Conservation (phyloP, 2,113 vertebrate species). For the Osmerus eperlanus region DNA sequence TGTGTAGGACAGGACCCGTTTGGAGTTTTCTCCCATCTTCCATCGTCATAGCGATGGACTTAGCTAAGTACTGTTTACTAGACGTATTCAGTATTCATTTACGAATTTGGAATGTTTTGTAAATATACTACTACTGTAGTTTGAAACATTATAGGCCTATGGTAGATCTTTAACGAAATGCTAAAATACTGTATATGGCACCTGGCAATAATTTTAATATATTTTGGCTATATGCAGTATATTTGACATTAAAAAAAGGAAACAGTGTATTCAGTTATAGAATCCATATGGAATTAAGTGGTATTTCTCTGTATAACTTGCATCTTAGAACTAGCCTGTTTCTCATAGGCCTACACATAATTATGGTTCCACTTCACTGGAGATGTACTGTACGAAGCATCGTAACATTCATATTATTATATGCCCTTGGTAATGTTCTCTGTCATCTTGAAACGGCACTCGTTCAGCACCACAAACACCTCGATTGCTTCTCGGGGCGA, state of each 20-base stretch:
- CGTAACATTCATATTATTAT: neutral
- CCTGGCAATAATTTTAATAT: slow-evolving; percentile 43
- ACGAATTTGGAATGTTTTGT: slow-evolving; percentile 4
- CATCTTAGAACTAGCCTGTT: neutral
- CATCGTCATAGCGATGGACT: too few species aligned
- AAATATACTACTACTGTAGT: slow-evolving; percentile 4
- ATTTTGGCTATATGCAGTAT: slow-evolving; percentile 37
- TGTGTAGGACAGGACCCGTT: too few species aligned
- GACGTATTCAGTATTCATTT: too few species aligned
- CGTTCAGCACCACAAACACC: neutral
- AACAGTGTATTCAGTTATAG: neutral
- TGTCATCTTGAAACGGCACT: neutral
- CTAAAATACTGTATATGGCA: slow-evolving; percentile 16
- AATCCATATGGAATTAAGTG: neutral
- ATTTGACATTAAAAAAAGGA: slow-evolving; percentile 16
- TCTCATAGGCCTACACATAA: neutral
- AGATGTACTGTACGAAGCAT: neutral
- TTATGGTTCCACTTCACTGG: neutral
- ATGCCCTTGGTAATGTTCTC: neutral
- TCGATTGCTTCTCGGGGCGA: slow-evolving; percentile 1
- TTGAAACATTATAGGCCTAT: neutral
- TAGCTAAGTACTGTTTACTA: too few species aligned
- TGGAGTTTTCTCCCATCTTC: too few species aligned
- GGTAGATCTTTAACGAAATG: neutral
- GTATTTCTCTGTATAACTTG: neutral